phyloP scores from a whole-genome alignment of 2,797 vertebrate species.

The Iguana delicatissima region DNA sequence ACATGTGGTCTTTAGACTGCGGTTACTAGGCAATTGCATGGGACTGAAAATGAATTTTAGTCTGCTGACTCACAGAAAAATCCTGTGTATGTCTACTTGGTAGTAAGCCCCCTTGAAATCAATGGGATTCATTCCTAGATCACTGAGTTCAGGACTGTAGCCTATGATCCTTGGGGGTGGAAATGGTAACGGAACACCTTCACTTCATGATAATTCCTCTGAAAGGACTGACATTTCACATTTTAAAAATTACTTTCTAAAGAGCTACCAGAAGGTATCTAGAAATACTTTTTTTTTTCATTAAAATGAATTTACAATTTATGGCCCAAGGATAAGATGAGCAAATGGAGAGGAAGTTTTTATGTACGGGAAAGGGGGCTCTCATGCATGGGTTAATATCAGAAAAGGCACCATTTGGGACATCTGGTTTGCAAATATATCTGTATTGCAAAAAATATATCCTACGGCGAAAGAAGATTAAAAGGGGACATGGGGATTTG shows the following conservation, averaged over 20 bases:
- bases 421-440: not conserved
- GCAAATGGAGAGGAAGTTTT: not conserved
- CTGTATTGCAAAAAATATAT: not conserved
- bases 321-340: constrained; percentile 10
- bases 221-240: constrained; percentile 11
- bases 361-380: not conserved
- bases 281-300: constrained; percentile 57
- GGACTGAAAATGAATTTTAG: constrained; percentile 11
- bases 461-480: constrained; percentile 15
- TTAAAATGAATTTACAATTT: constrained; percentile 24
- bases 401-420: not conserved
- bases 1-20: constrained; percentile 24
- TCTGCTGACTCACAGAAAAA: not conserved
- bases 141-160: not conserved
- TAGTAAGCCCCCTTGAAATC: not conserved
- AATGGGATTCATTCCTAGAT: not conserved
- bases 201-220: not conserved
- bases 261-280: constrained; percentile 71
- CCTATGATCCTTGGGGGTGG: not conserved
- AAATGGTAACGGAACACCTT: not conserved
- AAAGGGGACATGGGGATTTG: constrained; percentile 1
- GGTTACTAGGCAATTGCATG: not conserved
- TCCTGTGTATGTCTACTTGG: not conserved
- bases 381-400: not conserved
- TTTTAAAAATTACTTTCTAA: not conserved